phyloP scores from a whole-genome alignment of 2,888 invertebrate genomes.

The Antheraea yamamai region DNA sequence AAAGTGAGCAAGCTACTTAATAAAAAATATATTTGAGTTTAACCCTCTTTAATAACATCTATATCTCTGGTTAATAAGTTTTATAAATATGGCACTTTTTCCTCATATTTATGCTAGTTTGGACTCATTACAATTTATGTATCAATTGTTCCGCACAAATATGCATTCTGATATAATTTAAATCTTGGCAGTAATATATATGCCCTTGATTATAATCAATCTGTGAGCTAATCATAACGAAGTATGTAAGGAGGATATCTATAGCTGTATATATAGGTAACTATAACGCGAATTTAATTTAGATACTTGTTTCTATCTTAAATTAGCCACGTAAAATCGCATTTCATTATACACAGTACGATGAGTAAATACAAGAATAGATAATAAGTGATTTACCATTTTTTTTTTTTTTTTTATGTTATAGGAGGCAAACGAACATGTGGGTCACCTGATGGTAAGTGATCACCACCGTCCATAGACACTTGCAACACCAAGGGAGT shows the following conservation, averaged over 20 bases:
- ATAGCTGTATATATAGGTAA: background rate
- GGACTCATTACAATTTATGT: background rate
- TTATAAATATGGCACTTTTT: too few species aligned
- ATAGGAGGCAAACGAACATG: too few species aligned
- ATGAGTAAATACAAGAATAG: too few species aligned
- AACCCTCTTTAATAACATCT: background rate
- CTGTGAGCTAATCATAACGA: background rate
- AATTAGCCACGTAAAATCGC: background rate
- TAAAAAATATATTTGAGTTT: background rate
- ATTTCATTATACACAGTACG: too few species aligned
- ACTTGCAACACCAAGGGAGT: too few species aligned
- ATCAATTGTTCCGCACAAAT: background rate
- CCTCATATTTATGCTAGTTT: background rate
- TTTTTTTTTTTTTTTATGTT: too few species aligned
- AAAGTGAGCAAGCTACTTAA: background rate
- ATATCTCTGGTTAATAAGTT: too few species aligned
- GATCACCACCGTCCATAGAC: too few species aligned
- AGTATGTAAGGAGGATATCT: background rate
- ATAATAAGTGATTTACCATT: too few species aligned
- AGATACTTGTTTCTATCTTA: background rate
- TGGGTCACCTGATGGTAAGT: too few species aligned
- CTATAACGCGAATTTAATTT: background rate
- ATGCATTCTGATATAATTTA: background rate
- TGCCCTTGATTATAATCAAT: constrained; percentile 8
- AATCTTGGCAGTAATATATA: constrained; percentile 2